Evolutionary conservation across 2,113 vertebrate species (phyloP), one percentile per base, ranked within the genome.

Genomic region (Arvicanthis niloticus): DNA sequence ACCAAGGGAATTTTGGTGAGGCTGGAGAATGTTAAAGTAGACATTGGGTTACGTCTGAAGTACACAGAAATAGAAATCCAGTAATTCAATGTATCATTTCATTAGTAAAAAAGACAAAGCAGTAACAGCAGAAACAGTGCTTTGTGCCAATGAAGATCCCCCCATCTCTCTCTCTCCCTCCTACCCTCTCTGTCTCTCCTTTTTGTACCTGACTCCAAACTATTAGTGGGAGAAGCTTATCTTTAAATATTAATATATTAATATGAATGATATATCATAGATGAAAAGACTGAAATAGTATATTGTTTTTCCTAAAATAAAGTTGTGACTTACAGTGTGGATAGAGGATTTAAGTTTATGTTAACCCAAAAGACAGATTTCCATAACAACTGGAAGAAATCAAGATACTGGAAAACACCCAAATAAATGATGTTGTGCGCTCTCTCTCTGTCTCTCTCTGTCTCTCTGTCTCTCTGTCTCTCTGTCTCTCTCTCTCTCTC

Each of bases 181-280:
- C 22, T 65, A 60, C 21, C 3, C 51, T 45, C n/a, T 70, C 1
- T 51, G 48, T 48, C 48, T 51, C 51, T 51, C 10, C 51, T 51
- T 9, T 51, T 53, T 48, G 26, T 9, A n/a, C 22, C 15, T 2
- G 0, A 3, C 5, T 3, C 0, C 3, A 37, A 9, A 34, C 34
- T 13, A 51, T 67, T 1, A 93, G 40, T 53, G 68, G 34, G 56
- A 75, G 19, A 76, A 76, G 3, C 2, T 19, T 5, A 80, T 42
- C 42, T 81, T 94, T 91, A 85, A 94, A 56, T 75, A 80, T 8
- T 56, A 24, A 48, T 15, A 56, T 75, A 80, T 8, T 56, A 24
- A 48, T 15, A 19, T 16, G 60, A 60, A 89, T 19, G 56, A 51
- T 88, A 37, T 48, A 45, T 73, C 7, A n/a, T 21, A 70, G 26